Evolutionary conservation across 2,797 vertebrate genomes (phyloP).

Genomic region (Acrossocheilus wenchowensis): DNA sequence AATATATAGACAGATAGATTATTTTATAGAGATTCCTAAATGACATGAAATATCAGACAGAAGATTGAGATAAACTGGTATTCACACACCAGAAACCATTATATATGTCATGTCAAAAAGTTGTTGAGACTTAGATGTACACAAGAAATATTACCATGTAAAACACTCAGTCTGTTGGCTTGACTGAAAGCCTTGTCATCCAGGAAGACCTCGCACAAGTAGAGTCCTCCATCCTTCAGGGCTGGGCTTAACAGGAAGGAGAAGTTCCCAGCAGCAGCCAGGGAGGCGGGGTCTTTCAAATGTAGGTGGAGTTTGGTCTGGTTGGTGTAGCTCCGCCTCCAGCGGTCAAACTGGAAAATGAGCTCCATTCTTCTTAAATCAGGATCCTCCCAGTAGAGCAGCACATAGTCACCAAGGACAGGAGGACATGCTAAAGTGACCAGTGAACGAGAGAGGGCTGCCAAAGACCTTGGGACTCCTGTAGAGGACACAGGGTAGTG

Average conservation of each 20-base stretch:
- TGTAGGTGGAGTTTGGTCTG: constrained; percentile 48
- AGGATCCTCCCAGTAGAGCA: constrained; percentile 68
- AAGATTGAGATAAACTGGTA: background rate
- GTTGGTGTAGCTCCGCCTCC: constrained; percentile 65
- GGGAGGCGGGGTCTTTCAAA: constrained; percentile 60
- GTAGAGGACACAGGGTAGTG: constrained; percentile 36
- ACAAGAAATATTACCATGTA: constrained; percentile 71
- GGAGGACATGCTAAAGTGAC: constrained; percentile 67
- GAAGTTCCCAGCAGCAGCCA: constrained; percentile 67
- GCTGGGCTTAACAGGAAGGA: constrained; percentile 71
- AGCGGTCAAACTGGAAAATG: constrained; percentile 72
- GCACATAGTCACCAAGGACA: constrained; percentile 73
- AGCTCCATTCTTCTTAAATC: constrained; percentile 2
- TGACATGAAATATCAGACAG: background rate
- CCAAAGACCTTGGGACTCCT: constrained; percentile 61
- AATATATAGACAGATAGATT: background rate
- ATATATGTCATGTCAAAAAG: background rate
- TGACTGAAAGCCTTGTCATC: constrained; percentile 66
- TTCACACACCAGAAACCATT: background rate
- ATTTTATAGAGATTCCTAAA: background rate
- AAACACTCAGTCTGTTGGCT: constrained; percentile 69
- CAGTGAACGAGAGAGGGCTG: constrained; percentile 47
- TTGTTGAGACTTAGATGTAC: background rate
- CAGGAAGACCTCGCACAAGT: constrained; percentile 72
- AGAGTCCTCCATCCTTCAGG: constrained; percentile 70